Conservation (phyloP, 2,888 invertebrate genomes). For the Bembecia ichneumoniformis region DNA sequence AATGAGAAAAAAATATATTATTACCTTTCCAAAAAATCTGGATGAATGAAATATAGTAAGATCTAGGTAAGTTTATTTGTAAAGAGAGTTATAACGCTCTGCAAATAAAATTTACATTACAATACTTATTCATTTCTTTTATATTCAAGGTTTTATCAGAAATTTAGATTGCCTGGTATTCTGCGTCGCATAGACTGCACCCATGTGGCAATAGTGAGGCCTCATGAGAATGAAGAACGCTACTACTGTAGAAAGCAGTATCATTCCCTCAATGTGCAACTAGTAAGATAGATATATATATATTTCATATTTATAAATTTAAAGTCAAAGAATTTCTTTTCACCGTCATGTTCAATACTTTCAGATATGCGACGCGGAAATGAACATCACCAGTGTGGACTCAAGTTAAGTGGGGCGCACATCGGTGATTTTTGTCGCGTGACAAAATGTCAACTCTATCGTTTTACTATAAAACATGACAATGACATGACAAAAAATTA, state of each 20-base stretch:
- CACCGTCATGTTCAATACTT: too few species aligned
- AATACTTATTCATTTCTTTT: too few species aligned
- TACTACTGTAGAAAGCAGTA: conserved; percentile 1
- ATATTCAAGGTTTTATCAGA: not conserved
- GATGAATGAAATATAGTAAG: not conserved
- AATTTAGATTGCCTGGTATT: conserved; percentile 5
- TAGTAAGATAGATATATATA: too few species aligned
- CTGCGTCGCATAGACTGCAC: conserved; percentile 7
- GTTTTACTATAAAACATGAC: too few species aligned
- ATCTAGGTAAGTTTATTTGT: conserved; percentile 1
- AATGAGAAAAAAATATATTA: conserved; percentile 1
- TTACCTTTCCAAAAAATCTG: not conserved
- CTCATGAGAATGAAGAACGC: not conserved
- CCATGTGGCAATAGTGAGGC: conserved; percentile 1
- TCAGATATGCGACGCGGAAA: conserved; percentile 2
- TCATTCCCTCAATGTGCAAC: conserved; percentile 2
- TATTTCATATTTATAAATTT: too few species aligned
- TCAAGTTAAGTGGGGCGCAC: conserved; percentile 4
- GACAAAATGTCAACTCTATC: too few species aligned
- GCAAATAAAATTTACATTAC: too few species aligned
- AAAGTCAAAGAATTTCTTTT: not conserved
- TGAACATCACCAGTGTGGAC: conserved; percentile 4
- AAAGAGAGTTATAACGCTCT: too few species aligned
- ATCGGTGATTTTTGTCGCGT: too few species aligned
- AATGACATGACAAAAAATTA: too few species aligned